Percentiles rank a stretch among this genome's conserved stretches.
phyloP scores from a whole-genome alignment of 2,113 vertebrate genomes.

The Excalfactoria chinensis region DNA sequence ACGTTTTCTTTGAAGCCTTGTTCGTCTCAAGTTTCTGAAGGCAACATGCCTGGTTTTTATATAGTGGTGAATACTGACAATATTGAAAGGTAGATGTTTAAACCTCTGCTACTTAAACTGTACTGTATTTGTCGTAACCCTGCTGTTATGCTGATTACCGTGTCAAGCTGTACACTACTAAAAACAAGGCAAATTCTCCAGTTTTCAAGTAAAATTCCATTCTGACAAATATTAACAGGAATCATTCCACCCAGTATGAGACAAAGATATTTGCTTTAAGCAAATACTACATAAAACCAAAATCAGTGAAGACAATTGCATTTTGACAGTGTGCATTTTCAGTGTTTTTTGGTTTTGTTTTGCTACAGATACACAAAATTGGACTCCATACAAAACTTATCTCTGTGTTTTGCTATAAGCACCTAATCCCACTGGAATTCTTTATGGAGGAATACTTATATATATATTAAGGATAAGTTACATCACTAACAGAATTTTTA shows the following conservation, averaged over 20 bases:
- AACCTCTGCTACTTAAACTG: slow-evolving; percentile 29
- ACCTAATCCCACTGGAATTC: background rate
- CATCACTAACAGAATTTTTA: background rate
- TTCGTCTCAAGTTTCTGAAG: background rate
- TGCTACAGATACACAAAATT: background rate
- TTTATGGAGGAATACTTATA: background rate
- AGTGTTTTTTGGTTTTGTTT: background rate
- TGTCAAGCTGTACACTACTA: slow-evolving; percentile 39
- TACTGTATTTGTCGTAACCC: slow-evolving; percentile 29
- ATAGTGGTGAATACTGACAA: background rate
- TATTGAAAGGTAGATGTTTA: background rate
- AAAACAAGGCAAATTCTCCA: background rate
- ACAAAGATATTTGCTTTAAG: background rate
- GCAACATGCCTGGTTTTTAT: background rate
- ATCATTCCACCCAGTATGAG: background rate
- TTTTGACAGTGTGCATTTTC: background rate
- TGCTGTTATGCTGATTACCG: background rate
- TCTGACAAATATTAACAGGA: slow-evolving; percentile 35
- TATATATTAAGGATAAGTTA: background rate
- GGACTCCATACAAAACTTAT: background rate
- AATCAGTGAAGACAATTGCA: background rate
- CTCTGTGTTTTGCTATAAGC: background rate
- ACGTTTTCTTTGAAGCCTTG: background rate
- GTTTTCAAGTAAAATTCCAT: slow-evolving; percentile 36
- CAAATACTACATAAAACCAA: background rate